phyloP scores from a whole-genome alignment of 2,888 invertebrate genomes.

The Linnaemya tessellans region DNA sequence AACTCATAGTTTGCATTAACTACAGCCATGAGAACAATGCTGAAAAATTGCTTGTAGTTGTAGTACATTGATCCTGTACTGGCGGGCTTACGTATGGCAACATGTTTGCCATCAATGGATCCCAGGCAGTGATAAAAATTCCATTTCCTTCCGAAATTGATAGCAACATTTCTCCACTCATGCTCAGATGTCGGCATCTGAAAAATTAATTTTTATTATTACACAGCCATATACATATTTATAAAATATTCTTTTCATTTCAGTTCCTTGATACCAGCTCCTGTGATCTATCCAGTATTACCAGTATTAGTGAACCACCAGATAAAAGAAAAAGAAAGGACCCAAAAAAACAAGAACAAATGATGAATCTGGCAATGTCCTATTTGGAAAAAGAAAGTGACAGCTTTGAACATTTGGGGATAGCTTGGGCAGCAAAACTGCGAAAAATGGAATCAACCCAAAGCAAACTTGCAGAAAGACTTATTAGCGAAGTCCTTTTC shows the following conservation, averaged over 20 bases:
- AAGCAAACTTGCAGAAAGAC: constrained; percentile 42
- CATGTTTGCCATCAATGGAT: neutral
- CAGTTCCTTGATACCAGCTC: neutral
- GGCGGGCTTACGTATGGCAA: neutral
- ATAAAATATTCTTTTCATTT: neutral
- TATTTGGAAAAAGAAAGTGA: neutral
- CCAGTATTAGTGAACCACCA: neutral
- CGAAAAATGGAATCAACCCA: constrained; percentile 47
- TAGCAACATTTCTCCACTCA: neutral
- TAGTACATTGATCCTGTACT: neutral
- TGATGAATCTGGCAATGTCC: neutral
- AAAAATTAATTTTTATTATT: neutral
- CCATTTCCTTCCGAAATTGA: neutral
- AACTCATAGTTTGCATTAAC: neutral
- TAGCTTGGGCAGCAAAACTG: constrained; percentile 49
- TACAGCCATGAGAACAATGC: constrained; percentile 1
- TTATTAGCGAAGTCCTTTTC: constrained; percentile 39
- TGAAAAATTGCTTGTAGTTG: neutral
- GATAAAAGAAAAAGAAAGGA: neutral
- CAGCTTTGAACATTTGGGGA: constrained; percentile 11
- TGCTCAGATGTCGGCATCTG: neutral
- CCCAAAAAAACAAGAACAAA: neutral
- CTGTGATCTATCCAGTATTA: neutral
- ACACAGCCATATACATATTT: neutral
- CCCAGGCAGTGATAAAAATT: neutral